phyloP scores from a whole-genome alignment of 2,888 invertebrate genomes.

The Antitype chi region DNA sequence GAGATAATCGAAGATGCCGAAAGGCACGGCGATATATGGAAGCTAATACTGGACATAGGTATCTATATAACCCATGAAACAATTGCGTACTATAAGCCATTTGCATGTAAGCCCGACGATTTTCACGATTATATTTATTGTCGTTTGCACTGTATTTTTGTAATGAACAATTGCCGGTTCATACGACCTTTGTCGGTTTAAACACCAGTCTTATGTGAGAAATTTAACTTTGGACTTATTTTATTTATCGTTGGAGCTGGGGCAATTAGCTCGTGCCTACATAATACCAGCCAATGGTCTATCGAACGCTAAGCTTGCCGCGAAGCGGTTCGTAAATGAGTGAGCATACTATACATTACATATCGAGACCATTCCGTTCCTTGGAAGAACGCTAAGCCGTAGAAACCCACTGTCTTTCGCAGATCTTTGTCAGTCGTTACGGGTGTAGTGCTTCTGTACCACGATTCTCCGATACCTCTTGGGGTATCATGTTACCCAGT shows the following conservation, averaged over 20 bases:
- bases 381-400: neutral
- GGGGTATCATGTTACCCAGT: neutral
- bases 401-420: too few species aligned
- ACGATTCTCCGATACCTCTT: too few species aligned
- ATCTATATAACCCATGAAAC: neutral
- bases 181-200: too few species aligned
- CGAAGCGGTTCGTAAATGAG: neutral
- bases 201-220: neutral
- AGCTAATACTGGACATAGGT: neutral
- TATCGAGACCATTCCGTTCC: neutral
- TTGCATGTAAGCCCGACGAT: too few species aligned
- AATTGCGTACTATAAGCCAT: too few species aligned
- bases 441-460: too few species aligned
- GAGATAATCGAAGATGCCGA: constrained; percentile 4
- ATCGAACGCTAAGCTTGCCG: neutral
- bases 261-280: neutral
- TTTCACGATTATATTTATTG: too few species aligned
- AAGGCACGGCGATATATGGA: neutral
- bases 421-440: neutral
- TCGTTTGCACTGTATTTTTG: too few species aligned
- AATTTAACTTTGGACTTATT: neutral
- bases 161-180: too few species aligned
- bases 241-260: neutral
- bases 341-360: neutral
- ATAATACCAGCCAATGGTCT: neutral